Evolutionary conservation across 2,113 vertebrate species (phyloP), one percentile per base, ranked within the genome.

Genomic region (Chascanopsetta lugubris): DNA sequence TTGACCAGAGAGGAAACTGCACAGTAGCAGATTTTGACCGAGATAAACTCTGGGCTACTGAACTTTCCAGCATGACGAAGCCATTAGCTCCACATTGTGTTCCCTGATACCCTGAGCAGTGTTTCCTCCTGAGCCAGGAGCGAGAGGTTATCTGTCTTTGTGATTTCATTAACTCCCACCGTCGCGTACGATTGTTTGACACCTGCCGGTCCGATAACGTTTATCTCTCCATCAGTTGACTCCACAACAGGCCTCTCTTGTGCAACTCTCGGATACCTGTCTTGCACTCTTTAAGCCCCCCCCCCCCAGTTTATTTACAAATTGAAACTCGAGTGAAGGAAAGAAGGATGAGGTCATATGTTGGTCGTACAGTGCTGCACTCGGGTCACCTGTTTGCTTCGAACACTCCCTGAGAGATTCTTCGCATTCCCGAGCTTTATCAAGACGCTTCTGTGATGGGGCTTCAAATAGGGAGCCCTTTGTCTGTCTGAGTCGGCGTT

Each of bases 401-500:
- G 61, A 82, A 77, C 77, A 79, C 84, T 87, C 82, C 80, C 63
- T 56, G 29, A 57, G 48, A 82, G 75, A 91, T 90, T 87, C 85
- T 55, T 74, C 47, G 67, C 85, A 90, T 89, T 85, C 87, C 76
- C 76, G 34, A 72, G 29, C 61, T 63, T 69, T 50, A 57, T 69
- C 45, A 70, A 79, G 46, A 64, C 58, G 54, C 76, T 81, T 61
- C 66, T 75, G 36, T 56, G 63, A 75, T 61, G 75, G 77, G 73
- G 68, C 25, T 82, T n/a, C n/a, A n/a, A 72, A 83, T 50, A 77
- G 47, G 59, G 49, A 84, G 65, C 15, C 32, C 62, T 80, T 79
- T 77, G 81, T 88, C 56, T 66, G 40, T 58, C 47, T 34, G 42
- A 4, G 58, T 17, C 36, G 64, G 46, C 55, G 45, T 72, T 69